Percentiles rank a stretch among this genome's conserved stretches.
These are phyloP conservation scores for Naso thynnoides DNA, from an alignment of 2,797 vertebrate species.

Conservation along the genomic window DNA sequence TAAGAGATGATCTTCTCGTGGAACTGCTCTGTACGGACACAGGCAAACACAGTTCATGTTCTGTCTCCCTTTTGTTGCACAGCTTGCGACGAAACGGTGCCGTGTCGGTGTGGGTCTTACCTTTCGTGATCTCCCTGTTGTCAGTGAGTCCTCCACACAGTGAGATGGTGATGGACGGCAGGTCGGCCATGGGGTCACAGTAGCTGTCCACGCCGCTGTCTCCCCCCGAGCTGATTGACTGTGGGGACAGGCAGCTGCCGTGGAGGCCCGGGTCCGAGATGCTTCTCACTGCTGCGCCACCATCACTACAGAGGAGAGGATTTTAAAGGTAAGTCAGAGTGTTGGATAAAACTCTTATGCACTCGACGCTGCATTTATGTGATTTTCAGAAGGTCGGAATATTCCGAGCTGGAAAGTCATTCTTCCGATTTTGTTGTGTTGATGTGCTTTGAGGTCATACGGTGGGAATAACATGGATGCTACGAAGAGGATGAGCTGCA, in stretches of 20 bases:
- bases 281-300: constrained; percentile 63
- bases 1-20: constrained; percentile 92
- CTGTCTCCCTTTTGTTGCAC: background rate
- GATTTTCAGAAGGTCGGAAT: too few species aligned
- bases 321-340: background rate
- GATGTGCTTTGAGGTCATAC: too few species aligned
- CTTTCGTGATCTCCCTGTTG: constrained; percentile 93
- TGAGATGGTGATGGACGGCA: constrained; percentile 93
- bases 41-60: background rate
- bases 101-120: constrained; percentile 66
- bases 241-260: constrained; percentile 90
- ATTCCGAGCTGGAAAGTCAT: too few species aligned
- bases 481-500: too few species aligned
- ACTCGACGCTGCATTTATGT: too few species aligned
- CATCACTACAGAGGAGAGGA: constrained; percentile 81
- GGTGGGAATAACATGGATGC: too few species aligned
- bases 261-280: constrained; percentile 78
- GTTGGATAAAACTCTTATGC: background rate
- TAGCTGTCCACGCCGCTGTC: constrained; percentile 96
- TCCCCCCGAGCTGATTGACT: constrained; percentile 90
- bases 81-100: background rate
- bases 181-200: constrained; percentile 89
- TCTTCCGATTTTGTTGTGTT: too few species aligned
- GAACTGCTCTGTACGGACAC: constrained; percentile 82
- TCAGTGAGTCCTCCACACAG: constrained; percentile 95